phyloP scores from a whole-genome alignment of 2,888 invertebrate genomes.

The Gari tellinella region DNA sequence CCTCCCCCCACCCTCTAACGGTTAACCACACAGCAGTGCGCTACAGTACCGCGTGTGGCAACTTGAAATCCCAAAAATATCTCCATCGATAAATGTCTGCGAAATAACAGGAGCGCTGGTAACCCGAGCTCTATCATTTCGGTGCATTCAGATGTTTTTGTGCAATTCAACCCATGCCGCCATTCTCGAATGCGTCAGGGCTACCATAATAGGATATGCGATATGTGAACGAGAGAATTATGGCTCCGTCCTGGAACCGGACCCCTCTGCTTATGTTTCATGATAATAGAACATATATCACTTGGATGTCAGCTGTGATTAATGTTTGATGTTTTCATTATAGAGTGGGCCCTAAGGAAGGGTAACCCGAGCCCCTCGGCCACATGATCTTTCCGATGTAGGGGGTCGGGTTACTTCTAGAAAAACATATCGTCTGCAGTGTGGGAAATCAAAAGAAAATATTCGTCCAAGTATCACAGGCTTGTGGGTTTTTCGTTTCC shows the following conservation, averaged over 20 bases:
- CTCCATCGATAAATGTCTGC: constrained; percentile 62
- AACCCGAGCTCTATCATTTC: constrained; percentile 41
- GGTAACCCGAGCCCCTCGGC: constrained; percentile 1
- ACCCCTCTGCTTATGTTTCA: constrained; percentile 51
- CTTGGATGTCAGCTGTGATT: constrained; percentile 61
- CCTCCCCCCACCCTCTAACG: too few relatives aligned
- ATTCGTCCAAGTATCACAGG: too few relatives aligned
- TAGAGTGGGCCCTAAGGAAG: constrained; percentile 14
- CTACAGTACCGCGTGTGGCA: constrained; percentile 57
- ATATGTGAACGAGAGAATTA: constrained; percentile 41
- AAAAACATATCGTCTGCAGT: constrained; percentile 9
- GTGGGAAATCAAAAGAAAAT: too few relatives aligned
- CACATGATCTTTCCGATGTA: constrained; percentile 12
- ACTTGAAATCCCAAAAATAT: constrained; percentile 54
- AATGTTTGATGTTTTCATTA: constrained; percentile 63
- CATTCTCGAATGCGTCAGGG: constrained; percentile 39
- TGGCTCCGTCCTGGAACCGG: constrained; percentile 38
- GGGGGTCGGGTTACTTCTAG: constrained; percentile 1
- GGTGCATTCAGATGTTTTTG: constrained; percentile 62
- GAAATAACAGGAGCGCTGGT: constrained; percentile 46
- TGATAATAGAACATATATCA: constrained; percentile 58
- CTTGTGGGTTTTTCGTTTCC: too few relatives aligned
- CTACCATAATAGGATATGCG: constrained; percentile 56
- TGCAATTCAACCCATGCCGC: constrained; percentile 42
- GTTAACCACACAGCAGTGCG: too few relatives aligned